These are phyloP conservation scores for Deroptyus accipitrinus DNA, from an alignment of 2,113 vertebrate genomes.

Conservation along the genomic window DNA sequence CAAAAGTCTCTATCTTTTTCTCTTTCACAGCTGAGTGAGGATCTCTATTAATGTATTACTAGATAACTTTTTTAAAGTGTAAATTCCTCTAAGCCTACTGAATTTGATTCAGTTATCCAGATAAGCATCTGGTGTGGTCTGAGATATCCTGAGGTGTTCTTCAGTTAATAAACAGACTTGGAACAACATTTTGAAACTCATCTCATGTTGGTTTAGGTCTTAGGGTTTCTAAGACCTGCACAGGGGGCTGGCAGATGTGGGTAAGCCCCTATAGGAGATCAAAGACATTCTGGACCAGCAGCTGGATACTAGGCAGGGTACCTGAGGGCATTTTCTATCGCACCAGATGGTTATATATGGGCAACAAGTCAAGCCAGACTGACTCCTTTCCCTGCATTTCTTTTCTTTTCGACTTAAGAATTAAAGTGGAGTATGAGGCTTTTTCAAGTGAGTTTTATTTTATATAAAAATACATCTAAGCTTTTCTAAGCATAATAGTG, in stretches of 20 bases:
- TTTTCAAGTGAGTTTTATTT: neutral
- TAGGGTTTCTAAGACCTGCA: neutral
- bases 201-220: neutral
- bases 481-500: neutral
- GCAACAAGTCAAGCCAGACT: neutral
- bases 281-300: constrained; percentile 36
- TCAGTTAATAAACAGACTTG: neutral
- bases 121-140: neutral
- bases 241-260: constrained; percentile 1
- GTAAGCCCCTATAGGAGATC: neutral
- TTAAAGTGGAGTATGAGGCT: neutral
- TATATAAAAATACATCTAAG: neutral
- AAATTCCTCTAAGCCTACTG: neutral
- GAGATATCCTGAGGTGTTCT: constrained; percentile 8
- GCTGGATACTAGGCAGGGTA: neutral
- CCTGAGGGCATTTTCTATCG: neutral
- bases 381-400: neutral
- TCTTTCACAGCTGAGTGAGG: neutral
- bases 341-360: neutral
- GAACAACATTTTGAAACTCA: neutral
- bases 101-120: neutral
- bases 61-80: neutral
- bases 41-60: neutral
- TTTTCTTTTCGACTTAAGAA: neutral
- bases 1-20: neutral